Evolutionary conservation across 2,888 invertebrate genomes (phyloP).

Genomic region (Rhagophthalmus giganteus): DNA sequence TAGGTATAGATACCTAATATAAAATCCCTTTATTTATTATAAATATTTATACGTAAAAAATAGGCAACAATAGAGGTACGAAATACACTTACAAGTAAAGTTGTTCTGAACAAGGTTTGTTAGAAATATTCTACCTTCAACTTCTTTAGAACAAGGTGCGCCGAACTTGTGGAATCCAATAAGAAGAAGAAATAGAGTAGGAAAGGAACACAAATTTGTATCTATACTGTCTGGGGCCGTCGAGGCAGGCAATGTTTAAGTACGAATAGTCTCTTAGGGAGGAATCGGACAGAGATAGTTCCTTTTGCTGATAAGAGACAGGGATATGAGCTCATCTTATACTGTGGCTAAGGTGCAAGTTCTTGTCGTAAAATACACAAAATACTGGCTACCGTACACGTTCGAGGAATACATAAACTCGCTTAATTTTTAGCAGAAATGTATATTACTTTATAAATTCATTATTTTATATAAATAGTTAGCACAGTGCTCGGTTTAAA

Average conservation of each 20-base stretch:
- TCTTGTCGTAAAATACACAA: constrained; percentile 49
- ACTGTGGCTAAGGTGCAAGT: constrained; percentile 46
- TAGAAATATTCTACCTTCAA: constrained; percentile 14
- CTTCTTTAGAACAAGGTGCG: constrained; percentile 20
- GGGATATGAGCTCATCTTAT: constrained; percentile 43
- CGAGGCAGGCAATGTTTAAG: constrained; percentile 42
- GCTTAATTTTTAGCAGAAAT: constrained; percentile 23
- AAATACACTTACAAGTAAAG: too few relatives aligned
- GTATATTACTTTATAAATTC: constrained; percentile 22
- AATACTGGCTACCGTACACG: constrained; percentile 50
- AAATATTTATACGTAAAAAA: neutral
- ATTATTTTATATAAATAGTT: constrained; percentile 15
- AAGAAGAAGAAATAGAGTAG: constrained; percentile 41
- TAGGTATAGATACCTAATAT: too few relatives aligned
- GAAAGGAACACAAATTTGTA: constrained; percentile 46
- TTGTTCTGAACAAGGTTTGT: constrained; percentile 6
- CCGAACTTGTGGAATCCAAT: constrained; percentile 37
- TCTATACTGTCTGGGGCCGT: constrained; percentile 45
- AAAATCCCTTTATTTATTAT: neutral
- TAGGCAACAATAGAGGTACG: neutral
- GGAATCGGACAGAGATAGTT: constrained; percentile 35
- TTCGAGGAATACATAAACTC: constrained; percentile 29
- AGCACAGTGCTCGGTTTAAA: too few relatives aligned
- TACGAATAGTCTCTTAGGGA: constrained; percentile 41
- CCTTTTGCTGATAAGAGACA: constrained; percentile 40